These are phyloP conservation scores for Tetranychus piercei DNA, from an alignment of 2,888 invertebrate species.

Conservation along the genomic window DNA sequence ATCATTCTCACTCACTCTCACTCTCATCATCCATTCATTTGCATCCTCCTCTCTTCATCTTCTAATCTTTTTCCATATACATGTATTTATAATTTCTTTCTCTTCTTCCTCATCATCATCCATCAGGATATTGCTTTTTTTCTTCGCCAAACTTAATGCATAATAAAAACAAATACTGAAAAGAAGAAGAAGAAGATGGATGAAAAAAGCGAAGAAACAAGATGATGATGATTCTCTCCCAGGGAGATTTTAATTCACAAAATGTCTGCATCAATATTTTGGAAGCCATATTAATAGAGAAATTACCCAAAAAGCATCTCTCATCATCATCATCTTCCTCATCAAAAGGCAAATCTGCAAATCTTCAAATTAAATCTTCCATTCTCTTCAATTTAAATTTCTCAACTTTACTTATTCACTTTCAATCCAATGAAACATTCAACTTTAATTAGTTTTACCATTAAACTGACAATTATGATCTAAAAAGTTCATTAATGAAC, in stretches of 20 bases:
- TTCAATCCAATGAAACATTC: too few relatives aligned
- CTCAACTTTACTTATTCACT: too few relatives aligned
- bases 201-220: background rate
- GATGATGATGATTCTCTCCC: background rate
- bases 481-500: too few relatives aligned
- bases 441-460: too few relatives aligned
- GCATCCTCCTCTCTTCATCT: background rate
- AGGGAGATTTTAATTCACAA: background rate
- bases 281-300: too few relatives aligned
- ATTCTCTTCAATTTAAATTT: too few relatives aligned
- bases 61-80: background rate
- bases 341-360: too few relatives aligned
- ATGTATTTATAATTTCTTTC: background rate
- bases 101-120: background rate
- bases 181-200: background rate
- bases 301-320: too few relatives aligned
- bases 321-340: too few relatives aligned
- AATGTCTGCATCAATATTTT: background rate
- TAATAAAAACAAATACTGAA: background rate
- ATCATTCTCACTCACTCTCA: constrained; percentile 3
- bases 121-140: background rate
- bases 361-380: too few relatives aligned
- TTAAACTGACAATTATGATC: too few relatives aligned
- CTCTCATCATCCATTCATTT: background rate
- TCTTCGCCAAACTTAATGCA: background rate